phyloP scores from a whole-genome alignment of 1,140 invertebrate genomes.

The Helicoverpa zea region DNA sequence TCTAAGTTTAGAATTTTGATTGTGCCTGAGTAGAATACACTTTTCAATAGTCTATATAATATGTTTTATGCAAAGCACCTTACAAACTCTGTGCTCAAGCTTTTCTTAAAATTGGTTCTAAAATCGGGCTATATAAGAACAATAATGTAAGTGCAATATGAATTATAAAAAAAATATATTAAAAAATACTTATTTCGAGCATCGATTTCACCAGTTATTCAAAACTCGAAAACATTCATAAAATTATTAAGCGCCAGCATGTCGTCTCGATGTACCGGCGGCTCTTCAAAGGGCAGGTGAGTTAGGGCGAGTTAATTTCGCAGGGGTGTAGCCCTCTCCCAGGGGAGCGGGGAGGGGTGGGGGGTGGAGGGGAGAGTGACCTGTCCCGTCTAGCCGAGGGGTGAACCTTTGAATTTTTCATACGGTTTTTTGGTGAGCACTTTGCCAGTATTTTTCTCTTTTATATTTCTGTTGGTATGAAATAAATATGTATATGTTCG shows the following conservation, averaged over 20 bases:
- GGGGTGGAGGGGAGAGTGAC: constrained; percentile 18
- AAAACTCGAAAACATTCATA: constrained; percentile 17
- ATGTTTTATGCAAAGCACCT: too few relatives aligned
- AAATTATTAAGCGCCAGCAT: constrained; percentile 34
- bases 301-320: constrained; percentile 72
- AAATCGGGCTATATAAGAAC: too few relatives aligned
- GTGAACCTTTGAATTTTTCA: constrained; percentile 61
- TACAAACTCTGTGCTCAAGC: too few relatives aligned
- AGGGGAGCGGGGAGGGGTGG: constrained; percentile 34
- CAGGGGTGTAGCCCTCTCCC: constrained; percentile 63
- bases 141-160: too few relatives aligned
- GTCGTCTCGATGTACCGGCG: constrained; percentile 44
- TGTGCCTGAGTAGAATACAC: too few relatives aligned
- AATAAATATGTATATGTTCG: background rate
- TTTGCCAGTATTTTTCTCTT: constrained; percentile 53
- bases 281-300: constrained; percentile 81
- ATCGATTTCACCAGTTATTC: too few relatives aligned
- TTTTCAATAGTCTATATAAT: too few relatives aligned
- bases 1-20: background rate
- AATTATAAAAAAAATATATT: too few relatives aligned
- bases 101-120: too few relatives aligned
- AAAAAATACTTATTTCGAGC: too few relatives aligned
- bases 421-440: constrained; percentile 53
- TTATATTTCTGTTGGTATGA: constrained; percentile 19
- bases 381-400: constrained; percentile 60